Evolutionary conservation across 2,888 invertebrate species (phyloP).

Genomic region (Drosophila rellima): DNA sequence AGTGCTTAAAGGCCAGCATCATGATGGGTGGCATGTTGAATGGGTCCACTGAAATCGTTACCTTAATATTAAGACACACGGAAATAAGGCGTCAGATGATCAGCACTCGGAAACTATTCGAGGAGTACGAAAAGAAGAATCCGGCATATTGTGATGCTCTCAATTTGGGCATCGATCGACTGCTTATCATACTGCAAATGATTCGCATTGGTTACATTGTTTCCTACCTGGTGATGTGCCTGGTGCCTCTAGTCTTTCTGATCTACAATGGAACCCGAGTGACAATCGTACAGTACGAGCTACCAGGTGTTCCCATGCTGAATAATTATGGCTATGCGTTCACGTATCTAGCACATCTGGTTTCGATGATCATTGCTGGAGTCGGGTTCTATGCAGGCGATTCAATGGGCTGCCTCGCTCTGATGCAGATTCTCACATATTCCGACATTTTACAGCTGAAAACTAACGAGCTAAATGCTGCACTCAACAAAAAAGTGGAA

Average conservation of each 20-base stretch:
- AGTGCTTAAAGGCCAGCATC: slow-evolving; percentile 41
- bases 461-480: slow-evolving; percentile 29
- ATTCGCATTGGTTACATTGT: slow-evolving; percentile 48
- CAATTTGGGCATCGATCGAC: slow-evolving; percentile 40
- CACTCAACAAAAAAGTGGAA: slow-evolving; percentile 29
- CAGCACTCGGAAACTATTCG: slow-evolving; percentile 23
- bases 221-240: slow-evolving; percentile 39
- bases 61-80: slow-evolving; percentile 38
- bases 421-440: slow-evolving; percentile 57
- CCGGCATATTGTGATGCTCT: slow-evolving; percentile 6
- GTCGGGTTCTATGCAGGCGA: slow-evolving; percentile 55
- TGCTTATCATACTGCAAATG: slow-evolving; percentile 32
- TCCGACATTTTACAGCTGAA: slow-evolving; percentile 55
- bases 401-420: slow-evolving; percentile 38
- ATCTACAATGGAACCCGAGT: slow-evolving; percentile 46
- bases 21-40: slow-evolving; percentile 57
- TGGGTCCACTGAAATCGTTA: slow-evolving; percentile 38
- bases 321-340: slow-evolving; percentile 33
- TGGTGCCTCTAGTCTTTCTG: slow-evolving; percentile 30
- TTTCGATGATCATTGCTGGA: slow-evolving; percentile 29
- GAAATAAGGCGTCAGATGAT: slow-evolving; percentile 25
- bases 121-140: slow-evolving; percentile 43
- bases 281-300: slow-evolving; percentile 48
- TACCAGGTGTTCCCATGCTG: slow-evolving; percentile 55
- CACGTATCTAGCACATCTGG: slow-evolving; percentile 43